Conservation (phyloP, 1,140 invertebrate genomes). For the Ostrea edulis region DNA sequence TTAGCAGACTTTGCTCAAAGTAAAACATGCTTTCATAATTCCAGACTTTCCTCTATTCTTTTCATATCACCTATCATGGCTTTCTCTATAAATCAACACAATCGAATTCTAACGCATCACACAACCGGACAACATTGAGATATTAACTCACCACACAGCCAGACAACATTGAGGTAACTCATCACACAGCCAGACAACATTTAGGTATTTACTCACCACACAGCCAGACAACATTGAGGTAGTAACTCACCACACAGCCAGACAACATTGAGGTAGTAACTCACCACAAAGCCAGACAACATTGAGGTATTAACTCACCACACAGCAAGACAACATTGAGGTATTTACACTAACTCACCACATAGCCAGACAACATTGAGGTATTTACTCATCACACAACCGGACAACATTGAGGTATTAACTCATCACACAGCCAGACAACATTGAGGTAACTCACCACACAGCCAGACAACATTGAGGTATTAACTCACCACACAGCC, state of each 20-base stretch:
- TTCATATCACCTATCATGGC: too few species aligned
- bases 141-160: conserved; percentile 99
- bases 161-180: conserved; percentile 98
- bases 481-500: conserved; percentile 99
- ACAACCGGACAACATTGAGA: conserved; percentile 96
- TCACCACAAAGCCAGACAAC: conserved; percentile 96
- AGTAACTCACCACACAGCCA: conserved; percentile 97
- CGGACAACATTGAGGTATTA: conserved; percentile 98
- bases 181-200: conserved; percentile 96
- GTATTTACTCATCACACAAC: conserved; percentile 98
- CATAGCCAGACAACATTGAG: conserved; percentile 97
- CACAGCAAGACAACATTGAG: conserved; percentile 97
- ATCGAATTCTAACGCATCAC: too few species aligned
- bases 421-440: conserved; percentile 94
- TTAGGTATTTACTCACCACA: conserved; percentile 99
- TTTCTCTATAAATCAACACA: too few species aligned
- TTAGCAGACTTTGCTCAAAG: too few species aligned
- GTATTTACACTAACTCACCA: conserved; percentile 99
- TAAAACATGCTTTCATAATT: too few species aligned
- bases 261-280: conserved; percentile 98
- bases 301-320: conserved; percentile 98
- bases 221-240: conserved; percentile 96
- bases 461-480: conserved; percentile 96
- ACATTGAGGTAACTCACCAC: conserved; percentile 99
- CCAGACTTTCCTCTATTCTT: too few species aligned